phyloP scores from a whole-genome alignment of 2,797 vertebrate genomes.

The Pagetopsis macropterus region DNA sequence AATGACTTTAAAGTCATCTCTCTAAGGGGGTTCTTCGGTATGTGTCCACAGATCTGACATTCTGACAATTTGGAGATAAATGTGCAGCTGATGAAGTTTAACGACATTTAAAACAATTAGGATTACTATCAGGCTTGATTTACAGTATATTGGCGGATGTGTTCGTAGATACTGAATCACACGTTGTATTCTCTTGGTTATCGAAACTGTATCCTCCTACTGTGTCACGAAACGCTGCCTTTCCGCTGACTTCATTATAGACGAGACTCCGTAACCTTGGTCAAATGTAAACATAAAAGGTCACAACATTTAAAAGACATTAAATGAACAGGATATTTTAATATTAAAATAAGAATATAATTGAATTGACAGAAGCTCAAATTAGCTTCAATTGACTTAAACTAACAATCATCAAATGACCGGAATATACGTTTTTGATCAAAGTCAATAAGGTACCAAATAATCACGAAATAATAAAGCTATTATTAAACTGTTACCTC shows the following conservation, averaged over 20 bases:
- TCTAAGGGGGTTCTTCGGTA: not conserved
- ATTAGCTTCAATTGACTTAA: not conserved
- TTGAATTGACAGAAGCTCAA: not conserved
- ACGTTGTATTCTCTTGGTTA: not conserved
- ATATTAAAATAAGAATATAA: too few species aligned
- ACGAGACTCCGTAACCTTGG: not conserved
- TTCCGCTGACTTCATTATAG: not conserved
- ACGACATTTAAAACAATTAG: not conserved
- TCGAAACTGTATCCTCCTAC: not conserved
- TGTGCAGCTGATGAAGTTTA: not conserved
- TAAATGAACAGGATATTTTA: too few species aligned
- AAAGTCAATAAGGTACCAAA: not conserved
- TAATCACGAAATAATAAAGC: conserved; percentile 4
- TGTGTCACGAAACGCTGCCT: not conserved
- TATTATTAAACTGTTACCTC: not conserved
- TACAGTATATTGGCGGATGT: not conserved
- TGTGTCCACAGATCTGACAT: too few species aligned
- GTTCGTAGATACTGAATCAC: too few species aligned
- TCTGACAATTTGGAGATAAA: not conserved
- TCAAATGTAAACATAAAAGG: not conserved
- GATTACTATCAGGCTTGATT: not conserved
- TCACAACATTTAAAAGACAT: too few species aligned
- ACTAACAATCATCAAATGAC: conserved; percentile 3
- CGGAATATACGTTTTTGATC: too few species aligned
- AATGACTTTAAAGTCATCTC: too few species aligned